Evolutionary conservation across 1,140 invertebrate species (phyloP), one percentile per base, ranked within the genome.

Genomic region (Bombus terrestris): DNA sequence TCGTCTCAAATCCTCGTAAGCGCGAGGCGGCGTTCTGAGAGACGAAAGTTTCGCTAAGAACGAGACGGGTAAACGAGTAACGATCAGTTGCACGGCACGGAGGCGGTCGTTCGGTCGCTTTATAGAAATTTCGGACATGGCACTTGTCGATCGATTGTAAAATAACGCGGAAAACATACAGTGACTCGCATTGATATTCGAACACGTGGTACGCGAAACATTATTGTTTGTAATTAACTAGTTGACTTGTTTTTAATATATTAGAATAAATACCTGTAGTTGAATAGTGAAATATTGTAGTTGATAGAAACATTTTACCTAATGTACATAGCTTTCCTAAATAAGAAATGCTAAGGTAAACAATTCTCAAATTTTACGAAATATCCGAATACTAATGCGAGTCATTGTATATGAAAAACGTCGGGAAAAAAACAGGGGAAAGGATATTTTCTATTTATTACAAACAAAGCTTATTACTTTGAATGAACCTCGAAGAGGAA

Each of bases 41-140:
- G 92, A 92, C 91, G 89, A 93, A 92, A 89, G 87, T 92, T 93
- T 81, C 71, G 88, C 90, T 94, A 92, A 92, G 90, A 92, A 93
- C 91, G 91, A 86, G 93, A 93, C 92, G 92, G 92, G 91, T 92
- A 92, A 94, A 94, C 92, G 91, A 90, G 91, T 92, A 94, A 93
- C 93, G 90, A 93, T 92, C 91, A 92, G 85, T 93, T 92, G 89
- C 91, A 92, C 92, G 72, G 90, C 92, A 90, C 80, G 81, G 81
- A 81, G 43, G 12, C 69, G 66, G n/a, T 57, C 37, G 28, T 69
- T 72, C 43, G 66, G 59, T 82, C 79, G 74, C 62, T 76, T 69
- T 59, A 64, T 47, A 57, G 22, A 13, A 62, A 37, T 39, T 41
- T 69, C 62, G 28, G 32, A 35, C 6, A 32, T 41, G n/a, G 28